Percentiles rank a stretch among this genome's conserved stretches.
These are phyloP conservation scores for Macrophya annulata DNA, from an alignment of 2,888 invertebrate genomes.

Conservation along the genomic window DNA sequence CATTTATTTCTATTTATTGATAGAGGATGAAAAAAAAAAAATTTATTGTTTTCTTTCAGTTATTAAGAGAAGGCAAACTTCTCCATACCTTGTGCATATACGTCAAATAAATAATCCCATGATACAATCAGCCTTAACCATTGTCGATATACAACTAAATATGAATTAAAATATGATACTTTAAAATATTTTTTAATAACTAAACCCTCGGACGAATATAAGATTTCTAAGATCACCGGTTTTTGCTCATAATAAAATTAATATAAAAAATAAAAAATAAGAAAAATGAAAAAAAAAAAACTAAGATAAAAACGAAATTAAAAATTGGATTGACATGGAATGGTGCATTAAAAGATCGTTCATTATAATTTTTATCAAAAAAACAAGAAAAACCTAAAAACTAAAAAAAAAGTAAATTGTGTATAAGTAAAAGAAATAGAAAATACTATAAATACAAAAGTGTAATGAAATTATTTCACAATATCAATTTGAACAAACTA, in stretches of 20 bases:
- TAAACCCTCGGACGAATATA: background rate
- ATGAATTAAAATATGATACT: background rate
- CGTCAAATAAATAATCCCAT: background rate
- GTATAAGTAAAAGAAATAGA: background rate
- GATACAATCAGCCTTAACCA: conserved; percentile 17
- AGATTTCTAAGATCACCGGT: background rate
- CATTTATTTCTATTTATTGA: conserved; percentile 6
- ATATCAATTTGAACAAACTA: background rate
- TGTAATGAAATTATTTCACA: background rate
- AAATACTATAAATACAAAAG: background rate
- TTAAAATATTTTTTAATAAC: background rate
- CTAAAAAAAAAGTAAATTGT: background rate
- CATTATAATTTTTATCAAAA: conserved; percentile 11
- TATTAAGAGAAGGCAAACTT: background rate
- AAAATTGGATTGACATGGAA: conserved; percentile 31
- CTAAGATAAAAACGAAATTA: background rate
- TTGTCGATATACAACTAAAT: background rate
- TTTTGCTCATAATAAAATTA: conserved; percentile 1
- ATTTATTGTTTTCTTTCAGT: background rate
- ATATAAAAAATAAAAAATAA: no score
- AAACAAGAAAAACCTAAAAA: background rate
- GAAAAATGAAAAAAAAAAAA: background rate
- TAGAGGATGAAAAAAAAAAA: background rate
- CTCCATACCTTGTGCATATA: conserved; percentile 49
- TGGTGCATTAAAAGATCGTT: conserved; percentile 14